These are phyloP conservation scores for Pteropus rufus DNA, from an alignment of 2,797 vertebrate genomes.

Conservation along the genomic window DNA sequence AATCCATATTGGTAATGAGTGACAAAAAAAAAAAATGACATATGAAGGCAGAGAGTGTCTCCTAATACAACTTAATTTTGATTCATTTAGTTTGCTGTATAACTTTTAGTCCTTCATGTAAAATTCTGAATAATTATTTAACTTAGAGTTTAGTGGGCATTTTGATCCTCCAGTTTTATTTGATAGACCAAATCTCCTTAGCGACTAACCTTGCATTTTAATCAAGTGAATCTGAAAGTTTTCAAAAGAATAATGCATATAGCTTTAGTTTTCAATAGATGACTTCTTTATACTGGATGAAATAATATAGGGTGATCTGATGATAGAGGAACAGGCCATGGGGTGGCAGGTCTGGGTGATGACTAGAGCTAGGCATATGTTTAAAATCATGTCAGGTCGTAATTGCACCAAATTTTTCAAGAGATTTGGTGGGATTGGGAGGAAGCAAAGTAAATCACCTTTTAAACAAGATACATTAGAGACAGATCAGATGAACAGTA, in stretches of 20 bases:
- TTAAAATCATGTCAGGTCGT: neutral
- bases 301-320: neutral
- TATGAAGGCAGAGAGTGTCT: neutral
- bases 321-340: neutral
- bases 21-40: neutral
- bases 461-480: neutral
- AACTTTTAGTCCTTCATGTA: neutral
- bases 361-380: neutral
- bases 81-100: neutral
- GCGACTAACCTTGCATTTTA: neutral
- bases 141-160: neutral
- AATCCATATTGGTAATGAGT: neutral
- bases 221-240: neutral
- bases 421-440: neutral
- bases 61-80: neutral
- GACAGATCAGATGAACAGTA: neutral
- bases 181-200: neutral
- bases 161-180: conserved; percentile 10
- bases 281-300: neutral
- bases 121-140: neutral
- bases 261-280: neutral
- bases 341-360: neutral
- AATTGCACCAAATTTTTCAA: neutral
- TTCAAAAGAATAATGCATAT: neutral
- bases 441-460: neutral